phyloP scores from a whole-genome alignment of 2,797 vertebrate genomes.

The Anabacerthia variegaticeps region DNA sequence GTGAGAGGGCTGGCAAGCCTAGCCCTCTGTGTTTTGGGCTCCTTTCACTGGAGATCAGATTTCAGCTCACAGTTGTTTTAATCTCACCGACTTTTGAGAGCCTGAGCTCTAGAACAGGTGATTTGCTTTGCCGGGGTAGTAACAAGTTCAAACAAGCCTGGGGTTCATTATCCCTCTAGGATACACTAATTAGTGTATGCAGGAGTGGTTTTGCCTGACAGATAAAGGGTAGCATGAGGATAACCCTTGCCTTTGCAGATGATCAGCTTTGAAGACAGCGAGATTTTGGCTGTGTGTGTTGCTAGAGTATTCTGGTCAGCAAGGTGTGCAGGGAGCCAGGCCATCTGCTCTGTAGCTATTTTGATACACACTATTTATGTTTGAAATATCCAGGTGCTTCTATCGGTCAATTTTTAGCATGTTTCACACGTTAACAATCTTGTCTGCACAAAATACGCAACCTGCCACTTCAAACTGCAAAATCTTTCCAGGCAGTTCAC shows the following conservation, averaged over 20 bases:
- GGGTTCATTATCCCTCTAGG: neutral
- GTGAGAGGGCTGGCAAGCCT: neutral
- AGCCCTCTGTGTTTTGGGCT: neutral
- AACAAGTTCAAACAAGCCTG: constrained; percentile 8
- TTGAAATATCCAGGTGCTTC: constrained; percentile 32
- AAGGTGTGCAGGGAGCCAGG: constrained; percentile 33
- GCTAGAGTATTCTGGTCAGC: constrained; percentile 15
- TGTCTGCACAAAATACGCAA: neutral
- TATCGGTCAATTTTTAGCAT: neutral
- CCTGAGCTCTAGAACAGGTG: neutral
- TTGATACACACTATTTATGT: neutral
- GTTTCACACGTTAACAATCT: neutral
- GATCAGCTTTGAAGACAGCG: neutral
- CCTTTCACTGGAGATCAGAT: neutral
- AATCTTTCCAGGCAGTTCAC: neutral
- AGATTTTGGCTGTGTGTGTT: neutral
- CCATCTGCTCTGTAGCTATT: constrained; percentile 61
- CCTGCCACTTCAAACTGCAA: neutral
- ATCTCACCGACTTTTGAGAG: neutral
- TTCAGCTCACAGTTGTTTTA: neutral
- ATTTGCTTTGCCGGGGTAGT: neutral
- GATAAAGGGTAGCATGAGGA: neutral
- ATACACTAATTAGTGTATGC: neutral
- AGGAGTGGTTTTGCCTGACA: neutral
- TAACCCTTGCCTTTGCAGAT: neutral